Conservation (phyloP, 2,797 vertebrate genomes). For the Anguilla megastoma region DNA sequence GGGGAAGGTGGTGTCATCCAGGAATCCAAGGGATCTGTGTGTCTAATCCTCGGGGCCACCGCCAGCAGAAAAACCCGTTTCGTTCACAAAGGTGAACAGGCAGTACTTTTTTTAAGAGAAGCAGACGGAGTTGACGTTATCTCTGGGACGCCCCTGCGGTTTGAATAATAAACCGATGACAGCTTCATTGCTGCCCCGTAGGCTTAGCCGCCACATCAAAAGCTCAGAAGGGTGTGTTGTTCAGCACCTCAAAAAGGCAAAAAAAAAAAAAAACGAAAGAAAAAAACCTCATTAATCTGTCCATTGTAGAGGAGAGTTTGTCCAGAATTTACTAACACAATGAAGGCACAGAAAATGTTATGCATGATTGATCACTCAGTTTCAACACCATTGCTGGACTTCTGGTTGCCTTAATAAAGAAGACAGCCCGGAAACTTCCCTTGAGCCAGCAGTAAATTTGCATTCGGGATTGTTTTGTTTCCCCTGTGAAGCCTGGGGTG, state of each 20-base stretch:
- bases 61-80: slow-evolving; percentile 12
- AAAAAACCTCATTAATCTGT: background rate
- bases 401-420: background rate
- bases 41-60: slow-evolving; percentile 19
- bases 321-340: slow-evolving; percentile 9
- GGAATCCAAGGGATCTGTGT: slow-evolving; percentile 1
- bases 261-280: background rate
- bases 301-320: background rate
- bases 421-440: background rate
- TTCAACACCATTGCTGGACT: background rate
- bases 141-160: background rate
- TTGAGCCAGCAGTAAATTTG: background rate
- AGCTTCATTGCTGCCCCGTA: background rate
- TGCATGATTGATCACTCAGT: background rate
- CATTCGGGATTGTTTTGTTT: background rate
- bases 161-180: slow-evolving; percentile 13
- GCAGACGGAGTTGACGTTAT: slow-evolving; percentile 6
- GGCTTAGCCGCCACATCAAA: background rate
- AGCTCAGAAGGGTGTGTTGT: slow-evolving; percentile 3
- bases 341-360: background rate
- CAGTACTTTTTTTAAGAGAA: background rate
- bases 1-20: background rate
- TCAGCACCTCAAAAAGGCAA: background rate
- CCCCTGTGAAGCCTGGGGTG: background rate
- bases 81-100: slow-evolving; percentile 5